A percentile compares a stretch with the other conserved stretches of the same genome.
Evolutionary conservation across 2,797 vertebrate species (phyloP).

Genomic region (Tiaroga cobitis): DNA sequence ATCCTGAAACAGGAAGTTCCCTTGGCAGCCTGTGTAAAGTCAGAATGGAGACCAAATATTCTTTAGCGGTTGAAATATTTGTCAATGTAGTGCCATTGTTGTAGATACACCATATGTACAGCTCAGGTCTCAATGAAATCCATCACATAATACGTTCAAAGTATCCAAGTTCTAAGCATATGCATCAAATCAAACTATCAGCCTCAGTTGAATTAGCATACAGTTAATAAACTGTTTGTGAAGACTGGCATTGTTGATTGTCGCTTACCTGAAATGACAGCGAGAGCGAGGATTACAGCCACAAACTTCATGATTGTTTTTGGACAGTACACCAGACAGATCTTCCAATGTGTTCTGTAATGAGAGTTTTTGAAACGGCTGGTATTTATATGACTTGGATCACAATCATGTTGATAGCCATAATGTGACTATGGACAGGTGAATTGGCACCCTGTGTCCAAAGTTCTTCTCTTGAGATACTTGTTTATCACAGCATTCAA

Average conservation of each 20-base stretch:
- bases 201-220: background rate
- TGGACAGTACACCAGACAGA: constrained; percentile 44
- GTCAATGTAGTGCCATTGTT: background rate
- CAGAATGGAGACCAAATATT: background rate
- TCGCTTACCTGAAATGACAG: constrained; percentile 75
- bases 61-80: background rate
- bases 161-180: background rate
- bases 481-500: constrained; percentile 72
- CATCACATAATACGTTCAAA: background rate
- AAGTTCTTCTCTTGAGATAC: constrained; percentile 69
- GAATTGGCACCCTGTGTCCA: constrained; percentile 67
- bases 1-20: constrained; percentile 52
- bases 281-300: constrained; percentile 68
- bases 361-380: constrained; percentile 3
- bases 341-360: constrained; percentile 35
- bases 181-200: background rate
- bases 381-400: constrained; percentile 54
- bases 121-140: background rate
- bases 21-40: constrained; percentile 72
- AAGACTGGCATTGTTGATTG: background rate
- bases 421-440: constrained; percentile 59
- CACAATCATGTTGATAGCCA: constrained; percentile 20
- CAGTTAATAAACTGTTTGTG: background rate
- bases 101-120: background rate
- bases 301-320: constrained; percentile 76